phyloP scores from a whole-genome alignment of 2,113 vertebrate genomes.

The Orycteropus afer region DNA sequence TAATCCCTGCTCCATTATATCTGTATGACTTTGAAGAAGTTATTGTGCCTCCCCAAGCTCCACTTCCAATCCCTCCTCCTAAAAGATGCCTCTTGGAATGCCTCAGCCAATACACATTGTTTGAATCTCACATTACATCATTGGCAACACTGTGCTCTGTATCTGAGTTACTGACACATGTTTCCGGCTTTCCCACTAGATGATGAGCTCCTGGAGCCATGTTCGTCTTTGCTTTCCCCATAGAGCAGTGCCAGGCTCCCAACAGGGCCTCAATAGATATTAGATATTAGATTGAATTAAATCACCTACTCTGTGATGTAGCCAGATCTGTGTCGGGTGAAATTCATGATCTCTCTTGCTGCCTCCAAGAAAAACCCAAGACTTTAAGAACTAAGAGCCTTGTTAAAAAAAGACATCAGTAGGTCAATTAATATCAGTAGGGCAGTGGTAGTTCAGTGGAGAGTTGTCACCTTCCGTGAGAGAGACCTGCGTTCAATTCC shows the following conservation, averaged over 20 bases:
- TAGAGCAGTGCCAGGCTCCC: background rate
- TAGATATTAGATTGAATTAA: background rate
- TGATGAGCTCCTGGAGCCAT: background rate
- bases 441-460: background rate
- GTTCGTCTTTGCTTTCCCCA: background rate
- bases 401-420: background rate
- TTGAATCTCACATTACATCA: rapidly evolving
- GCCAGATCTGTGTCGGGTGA: background rate
- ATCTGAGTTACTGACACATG: background rate
- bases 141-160: background rate
- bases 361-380: background rate
- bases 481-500: background rate
- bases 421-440: too few species aligned
- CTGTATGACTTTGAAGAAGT: background rate
- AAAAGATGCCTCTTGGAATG: background rate
- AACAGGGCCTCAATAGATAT: background rate
- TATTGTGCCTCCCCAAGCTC: background rate
- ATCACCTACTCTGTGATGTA: background rate
- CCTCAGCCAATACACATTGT: background rate
- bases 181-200: background rate
- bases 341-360: background rate
- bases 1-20: background rate
- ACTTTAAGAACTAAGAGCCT: background rate
- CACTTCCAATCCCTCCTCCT: background rate
- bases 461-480: background rate